Conservation (phyloP, 2,888 invertebrate species). For the Heteropelma amictum region DNA sequence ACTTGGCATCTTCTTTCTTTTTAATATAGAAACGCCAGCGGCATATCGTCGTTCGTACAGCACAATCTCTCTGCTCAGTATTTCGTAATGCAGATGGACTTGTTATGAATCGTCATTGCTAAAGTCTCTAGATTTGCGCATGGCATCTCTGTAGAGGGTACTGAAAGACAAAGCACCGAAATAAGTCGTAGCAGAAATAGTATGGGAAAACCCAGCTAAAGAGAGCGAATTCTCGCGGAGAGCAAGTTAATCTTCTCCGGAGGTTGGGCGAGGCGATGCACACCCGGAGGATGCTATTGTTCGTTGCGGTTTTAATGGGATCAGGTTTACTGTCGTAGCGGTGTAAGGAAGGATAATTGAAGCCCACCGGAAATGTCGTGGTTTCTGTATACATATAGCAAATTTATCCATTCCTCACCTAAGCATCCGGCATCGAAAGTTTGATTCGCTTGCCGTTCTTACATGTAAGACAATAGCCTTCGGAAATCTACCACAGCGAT, state of each 20-base stretch:
- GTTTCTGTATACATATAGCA: not conserved
- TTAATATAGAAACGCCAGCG: constrained; percentile 1
- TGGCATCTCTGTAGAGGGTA: constrained; percentile 2
- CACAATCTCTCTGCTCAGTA: not conserved
- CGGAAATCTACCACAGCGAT: too few species aligned
- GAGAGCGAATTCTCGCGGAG: constrained; percentile 39
- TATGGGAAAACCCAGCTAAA: constrained; percentile 22
- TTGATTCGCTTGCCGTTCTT: too few species aligned
- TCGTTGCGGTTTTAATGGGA: constrained; percentile 46
- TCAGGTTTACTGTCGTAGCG: constrained; percentile 32
- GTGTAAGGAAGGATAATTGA: constrained; percentile 47
- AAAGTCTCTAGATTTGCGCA: not conserved
- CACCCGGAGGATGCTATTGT: constrained; percentile 36
- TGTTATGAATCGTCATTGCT: not conserved
- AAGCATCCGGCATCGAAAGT: too few species aligned
- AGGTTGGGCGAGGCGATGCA: constrained; percentile 10
- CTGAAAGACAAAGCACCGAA: constrained; percentile 23
- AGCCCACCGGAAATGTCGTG: constrained; percentile 13
- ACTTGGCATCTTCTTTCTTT: constrained; percentile 1
- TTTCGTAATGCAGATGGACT: not conserved
- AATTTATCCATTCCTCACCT: constrained; percentile 7
- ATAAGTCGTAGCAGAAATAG: not conserved
- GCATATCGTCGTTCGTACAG: not conserved
- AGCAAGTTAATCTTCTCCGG: constrained; percentile 43
- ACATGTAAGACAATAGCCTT: too few species aligned